Evolutionary conservation across 2,113 vertebrate species (phyloP), one percentile per base, ranked within the genome.

Genomic region (Percina caprodes): DNA sequence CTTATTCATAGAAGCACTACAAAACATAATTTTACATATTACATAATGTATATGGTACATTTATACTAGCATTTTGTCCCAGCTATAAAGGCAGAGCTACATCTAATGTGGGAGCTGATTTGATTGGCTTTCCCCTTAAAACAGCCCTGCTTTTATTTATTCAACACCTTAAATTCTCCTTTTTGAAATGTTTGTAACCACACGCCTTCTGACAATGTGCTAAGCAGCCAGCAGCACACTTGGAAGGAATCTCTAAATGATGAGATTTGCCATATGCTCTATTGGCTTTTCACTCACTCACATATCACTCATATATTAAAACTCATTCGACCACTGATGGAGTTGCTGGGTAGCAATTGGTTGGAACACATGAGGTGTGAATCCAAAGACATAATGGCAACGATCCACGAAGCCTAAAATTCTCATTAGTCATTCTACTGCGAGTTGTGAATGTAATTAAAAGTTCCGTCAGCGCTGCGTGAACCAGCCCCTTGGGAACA

Each of bases 381-480:
- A 79, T 82, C 49, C 21, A 21, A 19, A 55, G 79, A 82, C 79
- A 67, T 74, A 83, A 88, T 81, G 70, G 67, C 58, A 83, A 66
- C 13, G 24, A 83, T 88, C 79, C 81, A 87, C 69, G 75, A 80
- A 73, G 80, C 62, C 79, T 70, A 71, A 90, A 86, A 81, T 89
- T 85, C 85, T 92, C 85, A 94, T 93, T 89, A 91, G 80, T 88
- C 72, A 88, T 84, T 91, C 77, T 82, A 78, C 87, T 85, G 21
- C 12, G 52, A 85, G 62, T 79, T 21, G 63, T 76, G 74, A 68
- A 73, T 81, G 83, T 90, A 91, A 93, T 94, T 93, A 93, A 93
- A 92, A 85, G 85, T 92, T 93, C 72, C 68, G 71, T 74, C 39
- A 61, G 67, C 76, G 24, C 58, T 71, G 56, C 67, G 61, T 54